Percentiles rank a stretch among this genome's conserved stretches.
These are phyloP conservation scores for Hydropsyche tenuis DNA, from an alignment of 1,140 invertebrate genomes.

Conservation along the genomic window DNA sequence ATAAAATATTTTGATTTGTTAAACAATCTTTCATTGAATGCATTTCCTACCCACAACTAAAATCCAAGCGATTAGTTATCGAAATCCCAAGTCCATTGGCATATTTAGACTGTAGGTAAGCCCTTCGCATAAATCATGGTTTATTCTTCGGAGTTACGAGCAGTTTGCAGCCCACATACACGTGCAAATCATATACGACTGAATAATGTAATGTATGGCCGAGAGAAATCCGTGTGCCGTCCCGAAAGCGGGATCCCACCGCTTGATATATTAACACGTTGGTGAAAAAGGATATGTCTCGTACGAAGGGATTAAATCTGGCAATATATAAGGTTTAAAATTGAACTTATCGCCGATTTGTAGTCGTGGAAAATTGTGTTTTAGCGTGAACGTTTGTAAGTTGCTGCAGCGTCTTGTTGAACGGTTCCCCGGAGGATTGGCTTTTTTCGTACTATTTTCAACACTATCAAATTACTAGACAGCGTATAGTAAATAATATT, in stretches of 20 bases:
- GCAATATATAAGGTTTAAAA: too few relatives aligned
- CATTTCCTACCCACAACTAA: background rate
- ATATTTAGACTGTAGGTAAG: conserved; percentile 15
- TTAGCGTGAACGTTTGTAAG: too few relatives aligned
- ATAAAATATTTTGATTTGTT: conserved; percentile 50
- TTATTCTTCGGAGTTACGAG: conserved; percentile 4
- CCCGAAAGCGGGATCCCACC: background rate
- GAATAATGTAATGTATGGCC: background rate
- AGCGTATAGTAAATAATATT: too few relatives aligned
- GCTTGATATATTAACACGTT: background rate
- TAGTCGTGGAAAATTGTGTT: too few relatives aligned
- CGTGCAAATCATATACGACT: conserved; percentile 8
- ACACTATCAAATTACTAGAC: too few relatives aligned
- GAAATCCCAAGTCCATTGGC: conserved; percentile 8
- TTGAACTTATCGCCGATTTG: too few relatives aligned
- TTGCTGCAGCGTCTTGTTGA: too few relatives aligned
- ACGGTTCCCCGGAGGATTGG: too few relatives aligned
- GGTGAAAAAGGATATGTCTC: background rate
- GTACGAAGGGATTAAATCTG: too few relatives aligned
- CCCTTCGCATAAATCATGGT: conserved; percentile 2
- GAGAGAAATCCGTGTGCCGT: background rate
- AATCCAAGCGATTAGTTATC: background rate
- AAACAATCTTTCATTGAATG: conserved; percentile 17
- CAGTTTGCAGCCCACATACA: conserved; percentile 8
- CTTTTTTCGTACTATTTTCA: too few relatives aligned